Conservation (phyloP, 2,888 invertebrate species). For the Dioctria linearis region DNA sequence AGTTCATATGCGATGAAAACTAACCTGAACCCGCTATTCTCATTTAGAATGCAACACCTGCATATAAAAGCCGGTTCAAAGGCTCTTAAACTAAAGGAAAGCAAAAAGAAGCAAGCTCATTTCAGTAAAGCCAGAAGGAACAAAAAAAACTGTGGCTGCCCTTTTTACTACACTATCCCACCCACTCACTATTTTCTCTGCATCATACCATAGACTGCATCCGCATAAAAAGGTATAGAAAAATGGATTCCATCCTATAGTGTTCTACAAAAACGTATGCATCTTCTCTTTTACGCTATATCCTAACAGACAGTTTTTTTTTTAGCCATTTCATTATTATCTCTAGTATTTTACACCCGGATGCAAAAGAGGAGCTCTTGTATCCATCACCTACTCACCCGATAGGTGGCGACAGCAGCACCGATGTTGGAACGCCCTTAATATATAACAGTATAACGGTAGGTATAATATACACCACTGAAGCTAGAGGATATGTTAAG, state of each 20-base stretch:
- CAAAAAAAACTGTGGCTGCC: neutral
- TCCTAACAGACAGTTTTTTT: conserved; percentile 5
- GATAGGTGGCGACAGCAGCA: conserved; percentile 5
- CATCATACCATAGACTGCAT: neutral
- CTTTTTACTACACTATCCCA: neutral
- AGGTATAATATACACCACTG: neutral
- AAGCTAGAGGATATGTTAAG: neutral
- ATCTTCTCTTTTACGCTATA: neutral
- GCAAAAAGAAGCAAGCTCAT: conserved; percentile 2
- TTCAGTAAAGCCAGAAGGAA: conserved; percentile 4
- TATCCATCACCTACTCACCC: neutral
- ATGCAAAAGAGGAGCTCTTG: neutral
- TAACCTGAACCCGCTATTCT: conserved; percentile 39
- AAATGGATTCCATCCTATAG: neutral
- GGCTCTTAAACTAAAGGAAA: conserved; percentile 16
- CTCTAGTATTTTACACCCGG: neutral
- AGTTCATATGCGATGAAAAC: conserved; percentile 40
- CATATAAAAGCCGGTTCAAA: conserved; percentile 40
- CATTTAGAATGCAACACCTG: conserved; percentile 55
- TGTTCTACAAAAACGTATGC: neutral
- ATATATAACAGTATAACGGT: neutral
- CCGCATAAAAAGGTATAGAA: neutral
- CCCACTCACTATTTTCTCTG: neutral
- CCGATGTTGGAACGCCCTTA: neutral
- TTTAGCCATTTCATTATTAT: conserved; percentile 18